A percentile compares a stretch with the other conserved stretches of the same genome.
Conservation (phyloP, 2,113 vertebrate species). For the Trematocara variabile region DNA sequence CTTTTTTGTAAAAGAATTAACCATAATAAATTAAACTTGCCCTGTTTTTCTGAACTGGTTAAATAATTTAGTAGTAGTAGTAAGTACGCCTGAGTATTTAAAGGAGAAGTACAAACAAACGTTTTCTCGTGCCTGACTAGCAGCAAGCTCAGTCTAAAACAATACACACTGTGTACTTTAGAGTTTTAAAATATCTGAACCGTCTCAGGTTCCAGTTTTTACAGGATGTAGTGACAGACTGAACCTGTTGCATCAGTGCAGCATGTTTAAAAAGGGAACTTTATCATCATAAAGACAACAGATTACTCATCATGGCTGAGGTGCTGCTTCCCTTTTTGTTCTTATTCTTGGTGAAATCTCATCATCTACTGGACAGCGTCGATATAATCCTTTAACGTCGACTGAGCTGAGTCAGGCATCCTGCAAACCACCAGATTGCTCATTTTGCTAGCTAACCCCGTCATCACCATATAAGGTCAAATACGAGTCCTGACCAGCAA, state of each 20-base stretch:
- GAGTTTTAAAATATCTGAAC: neutral
- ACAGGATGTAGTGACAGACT: neutral
- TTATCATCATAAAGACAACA: neutral
- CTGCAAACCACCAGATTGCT: neutral
- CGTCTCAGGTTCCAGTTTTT: neutral
- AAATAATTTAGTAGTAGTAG: neutral
- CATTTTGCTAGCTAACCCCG: accelerated
- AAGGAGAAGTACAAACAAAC: neutral
- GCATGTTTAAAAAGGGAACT: neutral
- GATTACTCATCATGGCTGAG: neutral
- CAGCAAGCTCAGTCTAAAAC: accelerated
- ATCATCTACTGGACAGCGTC: accelerated
- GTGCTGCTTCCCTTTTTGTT: neutral
- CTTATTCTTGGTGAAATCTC: neutral
- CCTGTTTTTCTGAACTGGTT: neutral
- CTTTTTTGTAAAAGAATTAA: neutral
- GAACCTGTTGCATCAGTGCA: neutral
- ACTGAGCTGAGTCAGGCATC: neutral
- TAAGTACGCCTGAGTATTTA: neutral
- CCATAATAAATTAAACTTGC: neutral
- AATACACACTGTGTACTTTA: accelerated
- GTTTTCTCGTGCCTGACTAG: accelerated
- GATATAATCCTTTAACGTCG: accelerated
- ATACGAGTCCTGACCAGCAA: neutral
- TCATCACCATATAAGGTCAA: neutral